These are phyloP conservation scores for Caenorhabditis briggsae DNA, from an alignment of 1,140 invertebrate species.

Conservation along the genomic window DNA sequence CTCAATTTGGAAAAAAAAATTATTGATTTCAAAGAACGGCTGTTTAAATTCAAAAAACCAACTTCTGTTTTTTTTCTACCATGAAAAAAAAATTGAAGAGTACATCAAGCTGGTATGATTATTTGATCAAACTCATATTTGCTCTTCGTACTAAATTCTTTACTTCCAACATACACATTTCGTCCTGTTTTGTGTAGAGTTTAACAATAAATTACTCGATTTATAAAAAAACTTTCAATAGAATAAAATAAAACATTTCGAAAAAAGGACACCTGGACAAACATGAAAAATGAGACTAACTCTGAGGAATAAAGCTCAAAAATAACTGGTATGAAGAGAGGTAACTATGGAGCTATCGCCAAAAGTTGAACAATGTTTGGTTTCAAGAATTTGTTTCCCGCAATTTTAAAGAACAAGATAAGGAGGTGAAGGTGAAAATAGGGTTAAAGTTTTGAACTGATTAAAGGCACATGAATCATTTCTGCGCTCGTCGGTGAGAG, in stretches of 20 bases:
- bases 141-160: slow-evolving; percentile 26
- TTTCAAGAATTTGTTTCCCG: slow-evolving; percentile 39
- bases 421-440: neutral
- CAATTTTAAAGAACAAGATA: neutral
- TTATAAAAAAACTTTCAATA: neutral
- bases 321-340: neutral
- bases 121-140: slow-evolving; percentile 45
- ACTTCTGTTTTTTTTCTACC: neutral
- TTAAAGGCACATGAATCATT: slow-evolving; percentile 43
- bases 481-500: neutral
- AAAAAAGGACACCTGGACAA: slow-evolving; percentile 9
- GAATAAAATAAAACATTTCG: neutral
- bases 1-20: neutral
- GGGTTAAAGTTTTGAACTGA: slow-evolving; percentile 3
- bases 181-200: neutral
- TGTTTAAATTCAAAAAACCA: neutral
- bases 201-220: no score
- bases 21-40: neutral
- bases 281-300: neutral
- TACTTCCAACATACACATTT: neutral
- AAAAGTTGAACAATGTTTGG: neutral
- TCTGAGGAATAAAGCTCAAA: neutral
- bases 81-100: neutral
- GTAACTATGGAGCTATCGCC: neutral
- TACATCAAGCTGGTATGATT: neutral